Base-by-base conservation (phyloP, 2,888 invertebrate species). In the Ectobius pallidus region DNA sequence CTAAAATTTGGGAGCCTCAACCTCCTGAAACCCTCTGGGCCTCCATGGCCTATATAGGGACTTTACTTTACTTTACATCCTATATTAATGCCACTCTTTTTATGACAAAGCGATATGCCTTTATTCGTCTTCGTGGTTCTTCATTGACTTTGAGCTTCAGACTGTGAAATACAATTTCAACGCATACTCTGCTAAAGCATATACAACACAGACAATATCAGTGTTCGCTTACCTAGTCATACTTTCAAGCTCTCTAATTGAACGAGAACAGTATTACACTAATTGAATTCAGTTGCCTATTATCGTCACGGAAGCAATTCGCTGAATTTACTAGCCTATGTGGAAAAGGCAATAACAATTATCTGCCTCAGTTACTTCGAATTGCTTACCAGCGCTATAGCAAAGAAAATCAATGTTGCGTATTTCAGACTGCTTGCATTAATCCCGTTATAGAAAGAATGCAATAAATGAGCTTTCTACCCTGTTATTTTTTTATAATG, bases 281-380 rank as follows among this genome's bases (percentile, higher is more conserved):
- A 55, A 55, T 55, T 55, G 55, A 55, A 55, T 55, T 55, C 55
- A 22, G 55, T 55, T 55, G 27, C 55, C 55, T 27, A 25, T 55
- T 55, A 55, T 30, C 30, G 16, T 27, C 27, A 55, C 55, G 55
- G 27, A 55, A 55, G 55, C 55, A 30, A 25, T 55, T 55, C 27
- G 55, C 55, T 55, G 55, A 55, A 55, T 27, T 55, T 55, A 25
- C 55, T 27, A 55, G 55, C 25, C 55, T 55, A 30, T 27, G 27
- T 55, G 55, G 55, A 55, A 55, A 55, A 55, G 55, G 55, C 27
- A 55, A 55, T 55, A 55, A 55, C 55, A 27, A 55, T 55, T 55
- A 55, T 55, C 9, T 55, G 55, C 55, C 27, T 55, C 4, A 55
- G 30, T 55, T 55, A 55, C 55, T n/a, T 22, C 55, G 55, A 55